A percentile compares a stretch with the other conserved stretches of the same genome.
phyloP scores from a whole-genome alignment of 2,888 invertebrate species.

The Amphimallon solstitiale region DNA sequence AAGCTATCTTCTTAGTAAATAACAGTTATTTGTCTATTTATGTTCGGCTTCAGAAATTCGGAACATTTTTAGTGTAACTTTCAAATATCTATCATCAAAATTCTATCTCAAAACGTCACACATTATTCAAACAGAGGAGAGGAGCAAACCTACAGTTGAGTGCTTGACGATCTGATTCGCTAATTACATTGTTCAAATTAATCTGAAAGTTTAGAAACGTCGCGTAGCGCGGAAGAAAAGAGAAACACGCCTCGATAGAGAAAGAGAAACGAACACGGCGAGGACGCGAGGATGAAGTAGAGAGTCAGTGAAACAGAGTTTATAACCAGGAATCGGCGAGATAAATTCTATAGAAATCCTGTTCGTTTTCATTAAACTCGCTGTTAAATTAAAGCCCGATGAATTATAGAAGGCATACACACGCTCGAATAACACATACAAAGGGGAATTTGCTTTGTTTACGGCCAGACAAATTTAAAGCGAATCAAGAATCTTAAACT shows the following conservation, averaged over 20 bases:
- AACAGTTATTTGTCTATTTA: too few relatives aligned
- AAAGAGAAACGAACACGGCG: background rate
- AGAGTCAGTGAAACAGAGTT: constrained; percentile 26
- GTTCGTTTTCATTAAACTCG: constrained; percentile 37
- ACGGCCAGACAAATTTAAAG: constrained; percentile 55
- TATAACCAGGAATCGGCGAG: constrained; percentile 33
- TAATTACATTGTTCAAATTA: constrained; percentile 34
- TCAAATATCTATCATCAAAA: too few relatives aligned
- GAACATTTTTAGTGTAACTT: too few relatives aligned
- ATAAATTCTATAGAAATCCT: constrained; percentile 40
- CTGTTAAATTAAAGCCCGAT: constrained; percentile 35
- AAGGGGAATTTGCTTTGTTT: constrained; percentile 53
- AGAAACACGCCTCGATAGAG: background rate
- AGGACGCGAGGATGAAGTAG: background rate
- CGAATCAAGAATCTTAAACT: constrained; percentile 56
- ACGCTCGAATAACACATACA: constrained; percentile 44
- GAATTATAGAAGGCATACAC: constrained; percentile 38
- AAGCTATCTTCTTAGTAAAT: too few relatives aligned
- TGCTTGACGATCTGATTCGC: constrained; percentile 23
- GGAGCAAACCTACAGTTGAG: constrained; percentile 9
- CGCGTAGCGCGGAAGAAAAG: constrained; percentile 18
- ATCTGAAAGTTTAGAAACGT: constrained; percentile 28
- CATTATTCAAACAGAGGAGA: too few relatives aligned
- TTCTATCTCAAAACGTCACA: too few relatives aligned
- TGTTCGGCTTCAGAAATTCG: too few relatives aligned